Conservation (phyloP, 2,797 vertebrate species). For the Pristis pectinata region DNA sequence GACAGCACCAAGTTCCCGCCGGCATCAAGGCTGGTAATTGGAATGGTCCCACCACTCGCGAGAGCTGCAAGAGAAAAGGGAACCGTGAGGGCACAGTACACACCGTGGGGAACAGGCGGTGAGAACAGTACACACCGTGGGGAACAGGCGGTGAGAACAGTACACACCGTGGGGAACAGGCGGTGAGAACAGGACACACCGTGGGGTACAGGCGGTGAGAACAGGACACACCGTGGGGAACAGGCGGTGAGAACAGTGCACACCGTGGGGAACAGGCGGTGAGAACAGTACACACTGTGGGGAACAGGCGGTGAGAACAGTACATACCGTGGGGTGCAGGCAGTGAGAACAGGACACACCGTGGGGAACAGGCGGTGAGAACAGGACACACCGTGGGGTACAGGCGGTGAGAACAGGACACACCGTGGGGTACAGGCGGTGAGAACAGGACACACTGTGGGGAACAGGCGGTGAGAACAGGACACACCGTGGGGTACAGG, state of each 20-base stretch:
- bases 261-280: background rate
- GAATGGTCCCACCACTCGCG: slow-evolving; percentile 89
- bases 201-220: background rate
- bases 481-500: background rate
- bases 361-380: background rate
- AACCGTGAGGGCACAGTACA: slow-evolving; percentile 49
- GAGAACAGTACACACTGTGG: background rate
- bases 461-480: background rate
- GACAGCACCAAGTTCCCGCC: slow-evolving; percentile 75
- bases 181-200: background rate
- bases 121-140: background rate
- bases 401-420: background rate
- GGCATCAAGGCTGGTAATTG: slow-evolving; percentile 87
- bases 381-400: background rate
- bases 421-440: background rate
- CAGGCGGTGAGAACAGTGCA: background rate
- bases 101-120: background rate
- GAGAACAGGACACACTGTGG: background rate
- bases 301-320: background rate
- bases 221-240: background rate
- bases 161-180: background rate
- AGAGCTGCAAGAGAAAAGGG: slow-evolving; percentile 62
- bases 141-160: background rate
- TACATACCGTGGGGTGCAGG: background rate
- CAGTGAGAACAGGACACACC: background rate